A percentile compares a stretch with the other conserved stretches of the same genome.
Conservation (phyloP, 2,797 vertebrate genomes). For the Anguilla marmorata region DNA sequence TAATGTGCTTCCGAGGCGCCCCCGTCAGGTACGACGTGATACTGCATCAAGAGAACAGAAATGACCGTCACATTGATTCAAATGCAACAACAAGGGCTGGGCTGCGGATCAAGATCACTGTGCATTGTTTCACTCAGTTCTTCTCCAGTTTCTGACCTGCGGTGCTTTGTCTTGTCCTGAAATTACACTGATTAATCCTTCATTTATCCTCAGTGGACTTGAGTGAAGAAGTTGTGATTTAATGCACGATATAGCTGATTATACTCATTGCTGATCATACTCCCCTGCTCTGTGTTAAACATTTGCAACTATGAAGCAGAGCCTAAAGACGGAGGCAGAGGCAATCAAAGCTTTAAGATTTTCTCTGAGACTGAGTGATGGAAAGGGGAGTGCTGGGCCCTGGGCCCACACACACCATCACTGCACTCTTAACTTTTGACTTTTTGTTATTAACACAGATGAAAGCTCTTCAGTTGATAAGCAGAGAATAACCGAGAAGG, state of each 20-base stretch:
- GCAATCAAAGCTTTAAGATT: neutral
- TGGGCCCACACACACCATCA: neutral
- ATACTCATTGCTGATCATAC: neutral
- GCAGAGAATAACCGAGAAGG: neutral
- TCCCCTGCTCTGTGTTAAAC: neutral
- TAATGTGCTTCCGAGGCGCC: constrained; percentile 18
- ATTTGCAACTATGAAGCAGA: neutral
- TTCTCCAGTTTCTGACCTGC: neutral
- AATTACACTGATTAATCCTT: neutral
- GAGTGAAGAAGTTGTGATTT: neutral
- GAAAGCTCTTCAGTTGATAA: neutral
- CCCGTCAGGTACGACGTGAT: neutral
- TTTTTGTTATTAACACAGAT: neutral
- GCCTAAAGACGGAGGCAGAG: neutral
- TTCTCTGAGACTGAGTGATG: neutral
- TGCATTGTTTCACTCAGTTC: neutral
- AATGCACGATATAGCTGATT: neutral
- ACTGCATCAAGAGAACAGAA: neutral
- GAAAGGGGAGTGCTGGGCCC: neutral
- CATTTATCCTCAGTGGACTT: neutral
- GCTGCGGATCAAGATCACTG: neutral
- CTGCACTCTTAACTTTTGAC: neutral
- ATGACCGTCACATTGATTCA: neutral
- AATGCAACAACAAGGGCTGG: neutral
- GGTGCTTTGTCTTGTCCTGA: neutral